phyloP scores from a whole-genome alignment of 2,888 invertebrate species.

The Alviniconcha strummeri region DNA sequence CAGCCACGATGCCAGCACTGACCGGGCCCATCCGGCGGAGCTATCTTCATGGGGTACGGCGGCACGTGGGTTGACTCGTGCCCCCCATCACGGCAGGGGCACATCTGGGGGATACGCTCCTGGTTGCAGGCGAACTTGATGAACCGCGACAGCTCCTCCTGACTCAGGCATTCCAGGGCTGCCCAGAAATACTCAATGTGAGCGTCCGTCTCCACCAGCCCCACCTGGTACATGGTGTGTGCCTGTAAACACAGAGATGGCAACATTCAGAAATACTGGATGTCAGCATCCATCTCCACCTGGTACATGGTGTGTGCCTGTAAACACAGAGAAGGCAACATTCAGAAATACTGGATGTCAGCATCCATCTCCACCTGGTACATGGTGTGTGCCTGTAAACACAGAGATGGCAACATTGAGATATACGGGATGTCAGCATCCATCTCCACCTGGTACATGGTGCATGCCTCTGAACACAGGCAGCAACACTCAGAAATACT shows the following conservation, averaged over 20 bases:
- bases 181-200: conserved; percentile 73
- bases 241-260: conserved; percentile 49
- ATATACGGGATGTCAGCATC: conserved; percentile 50
- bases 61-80: conserved; percentile 70
- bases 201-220: conserved; percentile 69
- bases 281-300: conserved; percentile 70
- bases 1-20: conserved; percentile 10
- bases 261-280: not conserved
- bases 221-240: conserved; percentile 73
- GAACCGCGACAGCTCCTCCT: conserved; percentile 69
- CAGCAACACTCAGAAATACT: too few species aligned
- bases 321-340: conserved; percentile 1
- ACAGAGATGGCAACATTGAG: not conserved
- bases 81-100: conserved; percentile 69
- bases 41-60: conserved; percentile 74
- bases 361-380: conserved; percentile 43
- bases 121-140: conserved; percentile 74
- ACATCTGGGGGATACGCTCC: conserved; percentile 71
- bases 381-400: conserved; percentile 59
- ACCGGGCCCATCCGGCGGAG: conserved; percentile 72
- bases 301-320: conserved; percentile 73
- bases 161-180: conserved; percentile 66
- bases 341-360: conserved; percentile 42
- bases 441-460: not conserved
- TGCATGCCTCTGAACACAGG: conserved; percentile 56